Evolutionary conservation across 2,888 invertebrate genomes (phyloP).

Genomic region (Aporophyla nigra): DNA sequence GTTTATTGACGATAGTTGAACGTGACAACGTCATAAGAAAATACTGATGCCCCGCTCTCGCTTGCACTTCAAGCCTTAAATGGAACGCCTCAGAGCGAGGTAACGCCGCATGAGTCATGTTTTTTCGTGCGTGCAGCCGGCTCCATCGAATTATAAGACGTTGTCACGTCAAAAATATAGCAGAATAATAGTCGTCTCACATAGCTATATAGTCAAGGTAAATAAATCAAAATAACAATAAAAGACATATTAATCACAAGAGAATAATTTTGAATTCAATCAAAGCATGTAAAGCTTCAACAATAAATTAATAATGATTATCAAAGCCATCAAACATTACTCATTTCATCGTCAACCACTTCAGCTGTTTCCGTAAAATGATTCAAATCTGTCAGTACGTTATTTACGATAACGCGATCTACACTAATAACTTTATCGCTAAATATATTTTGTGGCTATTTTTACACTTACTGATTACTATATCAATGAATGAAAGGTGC

Average conservation of each 20-base stretch:
- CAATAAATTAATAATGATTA: conserved; percentile 31
- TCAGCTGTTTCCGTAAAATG: conserved; percentile 40
- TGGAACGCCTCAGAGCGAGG: too few relatives aligned
- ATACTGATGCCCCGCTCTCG: too few relatives aligned
- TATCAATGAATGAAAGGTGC: conserved; percentile 66
- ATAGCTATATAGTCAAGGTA: not conserved
- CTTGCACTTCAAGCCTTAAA: too few relatives aligned
- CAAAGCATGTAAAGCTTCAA: conserved; percentile 12
- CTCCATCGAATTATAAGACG: too few relatives aligned
- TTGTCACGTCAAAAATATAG: too few relatives aligned
- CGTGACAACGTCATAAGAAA: too few relatives aligned
- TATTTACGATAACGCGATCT: conserved; percentile 38
- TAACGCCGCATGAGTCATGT: too few relatives aligned
- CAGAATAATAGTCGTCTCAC: not conserved
- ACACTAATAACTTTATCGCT: conserved; percentile 47
- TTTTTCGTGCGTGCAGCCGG: too few relatives aligned
- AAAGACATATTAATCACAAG: not conserved
- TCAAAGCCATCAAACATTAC: conserved; percentile 32
- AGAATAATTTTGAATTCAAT: not conserved
- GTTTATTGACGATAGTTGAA: too few relatives aligned
- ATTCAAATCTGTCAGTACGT: conserved; percentile 37
- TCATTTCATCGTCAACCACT: conserved; percentile 44
- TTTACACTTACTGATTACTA: conserved; percentile 57
- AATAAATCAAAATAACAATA: not conserved
- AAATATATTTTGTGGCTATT: conserved; percentile 54